Conservation (phyloP, 1,140 invertebrate genomes). For the Cataglyphis hispanica region DNA sequence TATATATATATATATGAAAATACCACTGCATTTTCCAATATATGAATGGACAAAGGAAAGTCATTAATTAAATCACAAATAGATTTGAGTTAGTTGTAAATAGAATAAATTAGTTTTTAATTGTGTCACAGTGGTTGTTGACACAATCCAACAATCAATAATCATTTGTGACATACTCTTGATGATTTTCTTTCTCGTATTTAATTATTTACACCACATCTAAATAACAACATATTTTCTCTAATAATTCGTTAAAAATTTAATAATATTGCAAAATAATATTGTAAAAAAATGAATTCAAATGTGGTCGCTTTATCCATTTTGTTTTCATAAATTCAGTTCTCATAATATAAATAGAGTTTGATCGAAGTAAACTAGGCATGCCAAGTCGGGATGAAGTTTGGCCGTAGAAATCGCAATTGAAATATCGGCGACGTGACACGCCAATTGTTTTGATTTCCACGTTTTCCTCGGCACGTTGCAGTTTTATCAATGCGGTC, state of each 20-base stretch:
- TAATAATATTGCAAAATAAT: neutral
- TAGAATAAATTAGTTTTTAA: too few relatives aligned
- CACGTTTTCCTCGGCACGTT: constrained; percentile 26
- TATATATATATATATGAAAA: neutral
- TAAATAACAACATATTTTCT: neutral
- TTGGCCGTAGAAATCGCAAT: constrained; percentile 31
- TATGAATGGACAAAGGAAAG: too few relatives aligned
- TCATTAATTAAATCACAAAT: too few relatives aligned
- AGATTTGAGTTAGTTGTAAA: too few relatives aligned
- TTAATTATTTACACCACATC: neutral
- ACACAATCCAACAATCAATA: too few relatives aligned
- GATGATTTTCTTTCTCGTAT: neutral
- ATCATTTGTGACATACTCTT: too few relatives aligned
- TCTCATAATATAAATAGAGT: constrained; percentile 16
- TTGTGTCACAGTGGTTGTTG: too few relatives aligned
- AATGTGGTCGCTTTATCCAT: neutral
- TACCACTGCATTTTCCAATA: neutral
- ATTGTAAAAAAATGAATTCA: neutral
- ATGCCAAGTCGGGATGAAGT: constrained; percentile 7
- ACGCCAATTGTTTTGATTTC: constrained; percentile 55
- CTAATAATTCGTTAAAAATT: neutral
- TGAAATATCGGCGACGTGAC: constrained; percentile 50
- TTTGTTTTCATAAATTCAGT: neutral
- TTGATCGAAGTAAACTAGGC: neutral
- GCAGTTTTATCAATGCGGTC: constrained; percentile 48